Percentiles rank a stretch among this genome's conserved stretches.
phyloP scores from a whole-genome alignment of 1,140 invertebrate species.

The Brachionus paranguensis region DNA sequence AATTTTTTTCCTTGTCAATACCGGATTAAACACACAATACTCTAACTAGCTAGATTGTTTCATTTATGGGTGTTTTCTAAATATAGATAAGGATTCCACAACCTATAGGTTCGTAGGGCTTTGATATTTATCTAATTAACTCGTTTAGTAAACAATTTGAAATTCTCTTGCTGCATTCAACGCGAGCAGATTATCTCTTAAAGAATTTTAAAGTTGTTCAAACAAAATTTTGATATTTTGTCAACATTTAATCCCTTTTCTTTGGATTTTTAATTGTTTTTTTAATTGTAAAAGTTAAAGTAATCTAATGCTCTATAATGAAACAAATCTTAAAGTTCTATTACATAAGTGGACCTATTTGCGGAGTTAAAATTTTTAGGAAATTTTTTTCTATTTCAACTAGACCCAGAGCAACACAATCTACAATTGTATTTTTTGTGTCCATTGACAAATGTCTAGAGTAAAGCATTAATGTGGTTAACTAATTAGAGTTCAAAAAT shows the following conservation, averaged over 20 bases:
- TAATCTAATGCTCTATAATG: not conserved
- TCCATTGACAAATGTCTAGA: not conserved
- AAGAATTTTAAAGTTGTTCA: constrained; percentile 21
- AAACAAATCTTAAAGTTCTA: not conserved
- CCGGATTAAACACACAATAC: constrained; percentile 7
- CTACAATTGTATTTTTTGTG: no score
- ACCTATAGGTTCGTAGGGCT: not conserved
- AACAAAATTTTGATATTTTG: constrained; percentile 14
- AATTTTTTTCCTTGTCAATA: not conserved
- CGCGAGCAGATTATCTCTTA: not conserved
- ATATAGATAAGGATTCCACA: constrained; percentile 28
- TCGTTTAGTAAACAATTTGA: constrained; percentile 13
- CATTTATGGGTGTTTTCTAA: constrained; percentile 16
- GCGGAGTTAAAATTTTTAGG: constrained; percentile 2
- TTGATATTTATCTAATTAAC: constrained; percentile 35
- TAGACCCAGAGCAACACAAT: not conserved
- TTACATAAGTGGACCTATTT: not conserved
- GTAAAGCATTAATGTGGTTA: not conserved
- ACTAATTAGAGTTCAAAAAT: constrained; percentile 23
- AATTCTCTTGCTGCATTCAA: not conserved
- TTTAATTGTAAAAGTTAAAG: not conserved
- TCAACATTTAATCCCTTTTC: constrained; percentile 16
- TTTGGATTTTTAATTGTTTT: not conserved
- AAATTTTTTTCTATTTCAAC: not conserved
- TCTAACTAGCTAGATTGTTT: constrained; percentile 16